A percentile compares a stretch with the other conserved stretches of the same genome.
These are phyloP conservation scores for Laticauda colubrina DNA, from an alignment of 2,113 vertebrate species.

Conservation along the genomic window DNA sequence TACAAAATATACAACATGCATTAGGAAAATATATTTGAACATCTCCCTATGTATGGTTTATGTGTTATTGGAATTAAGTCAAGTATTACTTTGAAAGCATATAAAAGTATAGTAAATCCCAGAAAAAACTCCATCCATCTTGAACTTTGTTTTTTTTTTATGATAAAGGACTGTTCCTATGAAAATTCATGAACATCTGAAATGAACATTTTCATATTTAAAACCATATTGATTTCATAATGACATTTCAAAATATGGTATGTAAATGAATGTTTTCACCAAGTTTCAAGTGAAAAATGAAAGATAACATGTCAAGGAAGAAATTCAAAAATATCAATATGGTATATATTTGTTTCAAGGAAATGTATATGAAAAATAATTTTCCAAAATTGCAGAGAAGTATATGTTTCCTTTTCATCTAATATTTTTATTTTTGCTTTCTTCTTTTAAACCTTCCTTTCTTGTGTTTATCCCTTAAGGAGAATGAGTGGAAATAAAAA, in stretches of 20 bases:
- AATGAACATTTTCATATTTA: neutral
- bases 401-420: neutral
- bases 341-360: neutral
- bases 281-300: neutral
- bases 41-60: neutral
- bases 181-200: neutral
- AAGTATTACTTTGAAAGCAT: neutral
- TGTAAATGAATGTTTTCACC: neutral
- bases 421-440: neutral
- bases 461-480: too few species aligned
- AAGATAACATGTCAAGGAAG: too few species aligned
- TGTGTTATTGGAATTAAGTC: neutral
- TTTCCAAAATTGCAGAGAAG: neutral
- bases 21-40: neutral
- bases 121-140: neutral
- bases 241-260: neutral
- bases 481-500: too few species aligned
- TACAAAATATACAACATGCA: neutral
- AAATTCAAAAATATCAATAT: neutral
- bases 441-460: too few species aligned
- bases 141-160: neutral
- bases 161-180: neutral
- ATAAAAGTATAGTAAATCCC: neutral
- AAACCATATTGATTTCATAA: neutral
- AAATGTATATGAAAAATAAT: neutral